These are phyloP conservation scores for Ernsta delagoae DNA, from an alignment of 2,888 invertebrate genomes.

Conservation along the genomic window DNA sequence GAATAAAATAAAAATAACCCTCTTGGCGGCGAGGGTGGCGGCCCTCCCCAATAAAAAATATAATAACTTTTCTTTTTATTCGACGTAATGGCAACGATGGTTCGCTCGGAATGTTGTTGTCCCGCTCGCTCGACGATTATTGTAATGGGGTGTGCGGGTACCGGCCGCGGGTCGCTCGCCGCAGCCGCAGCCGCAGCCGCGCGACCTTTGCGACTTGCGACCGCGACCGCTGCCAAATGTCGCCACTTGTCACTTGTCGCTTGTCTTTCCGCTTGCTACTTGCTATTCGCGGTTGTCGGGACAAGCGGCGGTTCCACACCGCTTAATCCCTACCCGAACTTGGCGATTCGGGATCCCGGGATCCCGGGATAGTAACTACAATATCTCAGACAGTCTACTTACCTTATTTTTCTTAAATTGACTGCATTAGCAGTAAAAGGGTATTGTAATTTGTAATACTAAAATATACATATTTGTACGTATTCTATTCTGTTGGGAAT, in stretches of 20 bases:
- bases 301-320: no score
- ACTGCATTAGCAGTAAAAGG: no score
- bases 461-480: no score
- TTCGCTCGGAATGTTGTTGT: constrained; percentile 77
- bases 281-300: not conserved
- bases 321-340: not conserved
- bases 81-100: constrained; percentile 82
- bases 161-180: no score
- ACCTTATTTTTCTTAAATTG: not conserved
- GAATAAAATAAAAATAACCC: constrained; percentile 85
- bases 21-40: constrained; percentile 81
- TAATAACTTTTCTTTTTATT: constrained; percentile 85
- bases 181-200: no score
- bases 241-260: constrained; percentile 12
- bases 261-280: not conserved
- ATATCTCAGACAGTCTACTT: not conserved
- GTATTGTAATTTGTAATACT: no score
- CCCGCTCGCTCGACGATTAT: constrained; percentile 73
- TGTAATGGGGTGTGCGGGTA: constrained; percentile 67
- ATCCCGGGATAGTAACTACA: no score
- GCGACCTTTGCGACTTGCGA: constrained; percentile 41
- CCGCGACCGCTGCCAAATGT: no score
- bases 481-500: no score
- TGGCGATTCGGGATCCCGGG: no score
- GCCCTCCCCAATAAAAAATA: constrained; percentile 84